phyloP scores from a whole-genome alignment of 2,888 invertebrate species.

The Acanthococcus lagerstroemiae region DNA sequence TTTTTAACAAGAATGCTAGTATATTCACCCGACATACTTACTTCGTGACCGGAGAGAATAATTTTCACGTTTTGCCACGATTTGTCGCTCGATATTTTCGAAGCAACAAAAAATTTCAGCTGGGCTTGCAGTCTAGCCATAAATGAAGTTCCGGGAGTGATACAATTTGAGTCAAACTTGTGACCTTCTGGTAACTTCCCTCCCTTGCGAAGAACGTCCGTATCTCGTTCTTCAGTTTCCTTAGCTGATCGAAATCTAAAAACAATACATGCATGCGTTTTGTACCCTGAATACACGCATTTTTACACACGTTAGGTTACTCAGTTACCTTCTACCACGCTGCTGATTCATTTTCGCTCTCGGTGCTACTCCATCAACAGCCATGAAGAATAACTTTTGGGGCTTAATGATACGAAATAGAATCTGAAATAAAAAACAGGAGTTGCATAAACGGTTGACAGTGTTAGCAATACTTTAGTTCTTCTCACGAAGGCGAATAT shows the following conservation, averaged over 20 bases:
- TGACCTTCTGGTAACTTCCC: constrained; percentile 50
- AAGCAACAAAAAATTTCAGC: constrained; percentile 72
- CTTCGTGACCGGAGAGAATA: constrained; percentile 82
- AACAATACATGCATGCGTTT: neutral
- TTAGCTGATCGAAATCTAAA: constrained; percentile 87
- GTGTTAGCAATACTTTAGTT: neutral
- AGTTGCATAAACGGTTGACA: neutral
- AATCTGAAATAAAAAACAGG: constrained; percentile 43
- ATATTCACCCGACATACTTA: constrained; percentile 82
- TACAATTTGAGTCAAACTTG: constrained; percentile 98
- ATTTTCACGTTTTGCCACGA: constrained; percentile 79
- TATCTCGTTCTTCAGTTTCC: constrained; percentile 78
- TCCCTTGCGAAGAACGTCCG: constrained; percentile 70
- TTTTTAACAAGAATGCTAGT: no score
- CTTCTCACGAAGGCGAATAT: neutral
- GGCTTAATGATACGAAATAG: constrained; percentile 78
- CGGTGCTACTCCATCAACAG: constrained; percentile 98
- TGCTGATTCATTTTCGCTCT: constrained; percentile 99
- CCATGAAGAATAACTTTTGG: constrained; percentile 91
- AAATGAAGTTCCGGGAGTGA: constrained; percentile 92
- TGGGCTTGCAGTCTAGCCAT: constrained; percentile 83
- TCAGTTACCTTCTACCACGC: constrained; percentile 56
- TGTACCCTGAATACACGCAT: neutral
- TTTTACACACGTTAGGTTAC: neutral
- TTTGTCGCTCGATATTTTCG: constrained; percentile 73